Conservation (phyloP, 2,888 invertebrate species). For the Tenthredo distinguenda region DNA sequence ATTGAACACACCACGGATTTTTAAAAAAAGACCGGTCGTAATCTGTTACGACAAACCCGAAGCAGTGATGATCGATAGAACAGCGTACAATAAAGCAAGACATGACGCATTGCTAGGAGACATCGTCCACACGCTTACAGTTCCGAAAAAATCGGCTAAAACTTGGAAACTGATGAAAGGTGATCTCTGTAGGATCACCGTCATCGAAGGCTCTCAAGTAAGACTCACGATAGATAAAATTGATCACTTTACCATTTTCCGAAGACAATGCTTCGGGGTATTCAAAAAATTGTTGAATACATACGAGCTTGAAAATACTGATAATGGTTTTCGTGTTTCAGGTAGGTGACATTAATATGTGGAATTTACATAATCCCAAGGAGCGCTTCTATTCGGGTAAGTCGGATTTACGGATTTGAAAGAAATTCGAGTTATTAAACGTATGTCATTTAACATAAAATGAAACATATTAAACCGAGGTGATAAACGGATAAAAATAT, state of each 20-base stretch:
- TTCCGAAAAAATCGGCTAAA: constrained; percentile 76
- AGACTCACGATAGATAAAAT: background rate
- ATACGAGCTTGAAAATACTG: background rate
- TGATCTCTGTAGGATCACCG: constrained; percentile 77
- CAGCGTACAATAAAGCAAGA: constrained; percentile 73
- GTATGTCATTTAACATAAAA: background rate
- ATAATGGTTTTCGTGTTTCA: constrained; percentile 34
- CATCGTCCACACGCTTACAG: constrained; percentile 69
- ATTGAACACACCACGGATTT: constrained; percentile 56
- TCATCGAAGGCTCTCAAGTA: constrained; percentile 77
- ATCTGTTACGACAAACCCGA: constrained; percentile 76
- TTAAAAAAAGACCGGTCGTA: constrained; percentile 62
- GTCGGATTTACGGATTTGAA: background rate
- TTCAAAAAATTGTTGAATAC: background rate
- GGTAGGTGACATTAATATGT: constrained; percentile 79
- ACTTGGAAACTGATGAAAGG: constrained; percentile 77
- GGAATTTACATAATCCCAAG: constrained; percentile 78
- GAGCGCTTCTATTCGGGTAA: constrained; percentile 76
- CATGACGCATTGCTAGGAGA: constrained; percentile 72
- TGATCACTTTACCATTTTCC: background rate
- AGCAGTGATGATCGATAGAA: constrained; percentile 70
- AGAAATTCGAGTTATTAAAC: background rate
- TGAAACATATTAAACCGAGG: background rate
- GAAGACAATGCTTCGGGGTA: background rate
- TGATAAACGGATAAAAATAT: constrained; percentile 20